Evolutionary conservation across 2,797 vertebrate species (phyloP).

Genomic region (Geotrypetes seraphini): DNA sequence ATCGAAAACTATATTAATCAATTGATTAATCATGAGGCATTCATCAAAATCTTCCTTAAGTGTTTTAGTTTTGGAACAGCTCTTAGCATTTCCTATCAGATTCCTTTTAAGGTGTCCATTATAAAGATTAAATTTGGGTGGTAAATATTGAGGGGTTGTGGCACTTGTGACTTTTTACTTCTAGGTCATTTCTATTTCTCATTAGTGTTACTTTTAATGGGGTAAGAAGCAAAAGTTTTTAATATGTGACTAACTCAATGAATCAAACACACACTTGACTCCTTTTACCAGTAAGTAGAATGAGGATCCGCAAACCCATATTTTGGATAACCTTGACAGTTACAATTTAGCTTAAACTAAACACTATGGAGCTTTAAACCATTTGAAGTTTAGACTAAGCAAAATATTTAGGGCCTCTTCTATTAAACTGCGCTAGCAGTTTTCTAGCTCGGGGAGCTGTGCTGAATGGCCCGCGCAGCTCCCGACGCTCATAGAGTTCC

Average conservation of each 20-base stretch:
- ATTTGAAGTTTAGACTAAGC: no score
- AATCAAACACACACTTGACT: slow-evolving; percentile 50
- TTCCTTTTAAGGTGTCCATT: slow-evolving; percentile 77
- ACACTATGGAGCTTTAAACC: no score
- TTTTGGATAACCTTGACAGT: neutral
- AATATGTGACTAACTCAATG: slow-evolving; percentile 59
- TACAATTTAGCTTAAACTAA: no score
- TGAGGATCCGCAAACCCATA: neutral
- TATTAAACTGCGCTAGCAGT: no score
- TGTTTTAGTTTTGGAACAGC: slow-evolving; percentile 76
- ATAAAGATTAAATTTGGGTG: slow-evolving; percentile 78
- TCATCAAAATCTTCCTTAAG: slow-evolving; percentile 78
- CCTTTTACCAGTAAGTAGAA: slow-evolving; percentile 49
- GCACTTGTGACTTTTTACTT: slow-evolving; percentile 52
- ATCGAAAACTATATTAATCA: slow-evolving; percentile 97
- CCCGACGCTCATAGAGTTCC: no score
- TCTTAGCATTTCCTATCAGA: slow-evolving; percentile 66
- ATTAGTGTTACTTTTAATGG: slow-evolving; percentile 76
- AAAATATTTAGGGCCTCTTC: no score
- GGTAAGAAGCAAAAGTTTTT: slow-evolving; percentile 69
- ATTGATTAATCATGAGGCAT: slow-evolving; percentile 93
- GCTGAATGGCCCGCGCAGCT: no score
- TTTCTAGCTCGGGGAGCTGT: no score
- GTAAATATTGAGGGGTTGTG: slow-evolving; percentile 59
- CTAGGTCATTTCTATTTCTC: slow-evolving; percentile 60